phyloP scores from a whole-genome alignment of 2,888 invertebrate species.

The Andrena fulva region DNA sequence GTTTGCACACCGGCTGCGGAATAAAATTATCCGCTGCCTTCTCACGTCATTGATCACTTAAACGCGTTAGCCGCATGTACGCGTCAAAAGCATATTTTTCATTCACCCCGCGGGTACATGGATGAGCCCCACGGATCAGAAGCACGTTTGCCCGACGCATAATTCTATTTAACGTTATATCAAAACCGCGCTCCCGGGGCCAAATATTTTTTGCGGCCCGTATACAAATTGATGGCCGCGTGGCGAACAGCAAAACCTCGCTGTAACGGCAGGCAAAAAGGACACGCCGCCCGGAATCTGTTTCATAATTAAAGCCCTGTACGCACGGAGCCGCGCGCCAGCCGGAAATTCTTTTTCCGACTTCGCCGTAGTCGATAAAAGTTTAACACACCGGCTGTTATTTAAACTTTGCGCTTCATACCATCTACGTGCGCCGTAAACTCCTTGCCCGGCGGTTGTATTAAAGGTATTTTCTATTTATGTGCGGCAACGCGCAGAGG shows the following conservation, averaged over 20 bases:
- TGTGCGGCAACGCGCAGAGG: no score
- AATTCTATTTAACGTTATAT: conserved; percentile 13
- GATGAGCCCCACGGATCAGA: conserved; percentile 1
- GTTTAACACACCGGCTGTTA: conserved; percentile 32
- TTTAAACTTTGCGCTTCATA: conserved; percentile 26
- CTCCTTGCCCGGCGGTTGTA: background rate
- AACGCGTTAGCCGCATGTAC: conserved; percentile 36
- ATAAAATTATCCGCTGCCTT: conserved; percentile 46
- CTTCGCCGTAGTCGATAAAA: conserved; percentile 19
- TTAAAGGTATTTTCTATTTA: no score
- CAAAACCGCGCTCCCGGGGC: background rate
- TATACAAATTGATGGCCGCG: conserved; percentile 15
- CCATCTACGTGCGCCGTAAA: conserved; percentile 2
- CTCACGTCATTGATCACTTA: conserved; percentile 41
- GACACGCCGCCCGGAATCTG: conserved; percentile 25
- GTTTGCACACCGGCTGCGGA: conserved; percentile 21
- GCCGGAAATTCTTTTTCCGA: conserved; percentile 38
- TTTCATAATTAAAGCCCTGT: conserved; percentile 43
- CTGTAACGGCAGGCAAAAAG: background rate
- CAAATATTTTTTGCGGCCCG: conserved; percentile 4
- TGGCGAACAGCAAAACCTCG: background rate
- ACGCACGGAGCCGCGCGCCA: background rate
- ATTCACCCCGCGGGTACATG: conserved; percentile 5
- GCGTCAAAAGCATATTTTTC: conserved; percentile 50
- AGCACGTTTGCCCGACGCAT: conserved; percentile 6